Evolutionary conservation across 2,888 invertebrate genomes (phyloP).

Genomic region (Tridacna gigas): DNA sequence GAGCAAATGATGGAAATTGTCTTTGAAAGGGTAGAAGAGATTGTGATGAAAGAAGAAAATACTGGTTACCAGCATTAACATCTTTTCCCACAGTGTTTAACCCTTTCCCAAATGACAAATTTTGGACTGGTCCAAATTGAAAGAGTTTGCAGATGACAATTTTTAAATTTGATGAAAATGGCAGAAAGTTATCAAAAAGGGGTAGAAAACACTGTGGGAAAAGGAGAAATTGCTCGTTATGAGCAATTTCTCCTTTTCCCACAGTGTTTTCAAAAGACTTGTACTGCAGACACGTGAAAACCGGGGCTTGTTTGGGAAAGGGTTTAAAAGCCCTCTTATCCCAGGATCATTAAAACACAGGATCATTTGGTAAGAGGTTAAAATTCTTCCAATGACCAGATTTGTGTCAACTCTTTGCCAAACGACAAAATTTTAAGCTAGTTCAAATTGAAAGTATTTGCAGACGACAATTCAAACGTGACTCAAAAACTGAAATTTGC

Average conservation of each 20-base stretch:
- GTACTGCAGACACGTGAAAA: background rate
- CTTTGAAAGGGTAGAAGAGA: background rate
- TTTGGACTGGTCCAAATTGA: background rate
- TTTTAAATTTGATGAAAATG: too few species aligned
- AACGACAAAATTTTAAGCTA: too few species aligned
- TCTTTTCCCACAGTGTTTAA: background rate
- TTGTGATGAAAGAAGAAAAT: background rate
- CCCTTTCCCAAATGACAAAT: background rate
- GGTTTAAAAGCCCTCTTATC: background rate
- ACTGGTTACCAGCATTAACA: background rate
- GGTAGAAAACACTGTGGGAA: background rate
- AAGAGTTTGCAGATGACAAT: too few species aligned
- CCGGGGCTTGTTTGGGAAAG: background rate
- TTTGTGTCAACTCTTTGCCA: too few species aligned
- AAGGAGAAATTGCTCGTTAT: background rate
- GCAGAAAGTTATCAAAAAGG: too few species aligned
- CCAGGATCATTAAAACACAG: too few species aligned
- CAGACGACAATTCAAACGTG: too few species aligned
- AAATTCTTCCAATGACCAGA: too few species aligned
- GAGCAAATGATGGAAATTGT: too few species aligned
- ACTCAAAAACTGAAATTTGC: too few species aligned
- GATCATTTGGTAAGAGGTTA: too few species aligned
- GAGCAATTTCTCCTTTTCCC: background rate
- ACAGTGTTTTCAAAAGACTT: background rate
- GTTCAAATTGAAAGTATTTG: too few species aligned